phyloP scores from a whole-genome alignment of 2,797 vertebrate species.

The Babyrousa celebensis region DNA sequence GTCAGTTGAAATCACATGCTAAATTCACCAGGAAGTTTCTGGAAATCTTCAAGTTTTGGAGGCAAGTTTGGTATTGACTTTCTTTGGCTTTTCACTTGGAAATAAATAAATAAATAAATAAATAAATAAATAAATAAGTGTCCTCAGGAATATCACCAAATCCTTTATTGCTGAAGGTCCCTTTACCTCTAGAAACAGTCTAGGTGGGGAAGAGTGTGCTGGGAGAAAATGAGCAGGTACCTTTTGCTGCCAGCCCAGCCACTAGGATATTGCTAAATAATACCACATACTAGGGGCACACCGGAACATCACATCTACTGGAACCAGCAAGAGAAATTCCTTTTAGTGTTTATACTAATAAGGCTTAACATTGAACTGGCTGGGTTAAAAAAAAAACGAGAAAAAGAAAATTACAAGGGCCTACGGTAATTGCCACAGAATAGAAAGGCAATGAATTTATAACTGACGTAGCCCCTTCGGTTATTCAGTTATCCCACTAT shows the following conservation, averaged over 20 bases:
- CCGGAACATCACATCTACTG: too few relatives aligned
- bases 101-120: not conserved
- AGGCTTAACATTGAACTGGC: not conserved
- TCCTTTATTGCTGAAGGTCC: not conserved
- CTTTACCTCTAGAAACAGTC: not conserved
- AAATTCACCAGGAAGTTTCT: not conserved
- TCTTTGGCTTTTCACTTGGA: not conserved
- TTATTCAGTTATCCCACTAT: not conserved
- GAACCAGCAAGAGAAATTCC: not conserved
- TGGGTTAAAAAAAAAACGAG: too few relatives aligned
- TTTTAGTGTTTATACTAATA: not conserved
- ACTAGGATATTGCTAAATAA: not conserved
- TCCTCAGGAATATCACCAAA: accelerated
- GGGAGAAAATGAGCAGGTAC: not conserved
- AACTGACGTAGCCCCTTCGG: not conserved
- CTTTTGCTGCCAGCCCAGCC: not conserved
- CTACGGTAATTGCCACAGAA: not conserved
- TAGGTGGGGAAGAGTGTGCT: accelerated
- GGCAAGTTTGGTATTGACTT: not conserved
- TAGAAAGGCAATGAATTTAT: not conserved
- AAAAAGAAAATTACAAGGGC: not conserved
- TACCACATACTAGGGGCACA: not conserved
- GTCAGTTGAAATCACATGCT: not conserved
- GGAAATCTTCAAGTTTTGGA: not conserved
- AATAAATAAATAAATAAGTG: too few relatives aligned